phyloP scores from a whole-genome alignment of 2,797 vertebrate species.

The Paguma larvata region DNA sequence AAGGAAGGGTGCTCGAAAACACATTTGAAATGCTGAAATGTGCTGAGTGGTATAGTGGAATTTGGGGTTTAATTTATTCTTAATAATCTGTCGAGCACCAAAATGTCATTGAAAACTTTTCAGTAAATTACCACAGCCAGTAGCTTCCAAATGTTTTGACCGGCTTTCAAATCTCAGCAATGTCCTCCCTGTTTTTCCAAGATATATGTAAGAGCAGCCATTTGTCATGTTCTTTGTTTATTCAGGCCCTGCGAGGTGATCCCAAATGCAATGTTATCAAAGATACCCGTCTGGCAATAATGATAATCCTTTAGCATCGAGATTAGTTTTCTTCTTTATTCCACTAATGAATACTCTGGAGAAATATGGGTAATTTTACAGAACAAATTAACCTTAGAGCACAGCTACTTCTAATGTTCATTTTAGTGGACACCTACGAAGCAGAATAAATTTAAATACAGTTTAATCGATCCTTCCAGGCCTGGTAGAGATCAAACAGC shows the following conservation, averaged over 20 bases:
- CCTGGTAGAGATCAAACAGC: slow-evolving; percentile 82
- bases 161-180: slow-evolving; percentile 66
- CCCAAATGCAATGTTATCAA: slow-evolving; percentile 87
- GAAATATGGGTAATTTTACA: slow-evolving; percentile 86
- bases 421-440: slow-evolving; percentile 89
- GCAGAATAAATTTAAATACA: slow-evolving; percentile 86
- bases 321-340: slow-evolving; percentile 86
- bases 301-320: slow-evolving; percentile 88
- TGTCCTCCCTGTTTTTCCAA: slow-evolving; percentile 74
- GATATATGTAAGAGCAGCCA: slow-evolving; percentile 71
- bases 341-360: slow-evolving; percentile 89
- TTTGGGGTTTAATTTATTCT: slow-evolving; percentile 82
- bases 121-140: slow-evolving; percentile 75
- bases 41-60: slow-evolving; percentile 65
- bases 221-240: slow-evolving; percentile 86
- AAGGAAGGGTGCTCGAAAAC: slow-evolving; percentile 71
- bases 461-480: slow-evolving; percentile 87
- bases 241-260: slow-evolving; percentile 83
- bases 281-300: slow-evolving; percentile 85
- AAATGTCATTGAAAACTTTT: slow-evolving; percentile 79
- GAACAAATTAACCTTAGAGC: slow-evolving; percentile 90
- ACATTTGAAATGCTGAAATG: slow-evolving; percentile 69
- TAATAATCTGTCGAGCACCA: slow-evolving; percentile 78
- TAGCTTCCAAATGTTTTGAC: slow-evolving; percentile 75
- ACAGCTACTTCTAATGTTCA: slow-evolving; percentile 85